phyloP scores from a whole-genome alignment of 2,797 vertebrate genomes.

The Acipenser ruthenus region DNA sequence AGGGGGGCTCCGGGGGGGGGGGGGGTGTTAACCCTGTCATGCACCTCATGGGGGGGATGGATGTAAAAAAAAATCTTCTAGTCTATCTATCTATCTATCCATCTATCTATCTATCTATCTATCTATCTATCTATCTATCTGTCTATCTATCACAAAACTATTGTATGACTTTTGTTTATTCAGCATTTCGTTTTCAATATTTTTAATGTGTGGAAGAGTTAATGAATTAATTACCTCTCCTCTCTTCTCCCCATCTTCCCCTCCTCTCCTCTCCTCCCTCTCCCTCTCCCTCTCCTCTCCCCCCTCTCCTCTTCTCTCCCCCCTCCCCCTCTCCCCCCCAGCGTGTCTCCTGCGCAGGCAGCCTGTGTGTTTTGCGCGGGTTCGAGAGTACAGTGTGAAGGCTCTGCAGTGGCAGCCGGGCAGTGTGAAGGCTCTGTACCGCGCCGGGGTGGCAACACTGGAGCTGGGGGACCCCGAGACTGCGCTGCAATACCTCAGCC shows the following conservation, averaged over 20 bases:
- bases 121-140: neutral
- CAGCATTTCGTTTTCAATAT: too few species aligned
- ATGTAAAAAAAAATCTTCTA: too few species aligned
- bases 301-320: neutral
- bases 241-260: neutral
- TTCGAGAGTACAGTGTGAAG: conserved; percentile 74
- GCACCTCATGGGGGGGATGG: too few species aligned
- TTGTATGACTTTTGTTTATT: too few species aligned
- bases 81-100: too few species aligned
- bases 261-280: neutral
- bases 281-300: neutral
- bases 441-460: conserved; percentile 78
- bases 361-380: conserved; percentile 68
- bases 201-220: too few species aligned
- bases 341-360: conserved; percentile 78
- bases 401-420: conserved; percentile 65
- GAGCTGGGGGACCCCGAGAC: conserved; percentile 70
- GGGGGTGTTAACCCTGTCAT: neutral
- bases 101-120: neutral
- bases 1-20: neutral
- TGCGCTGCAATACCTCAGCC: conserved; percentile 64
- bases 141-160: too few species aligned
- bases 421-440: conserved; percentile 78
- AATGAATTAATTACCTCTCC: too few species aligned
- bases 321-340: conserved; percentile 28